Percentiles rank a stretch among this genome's conserved stretches.
These are phyloP conservation scores for mouse (Mus musculus) DNA, from an alignment of 2,113 vertebrate genomes.

Conservation along the genomic window GRCm39 chr12:90940001-90940500, in stretches of 20 bases:
- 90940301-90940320: neutral
- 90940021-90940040: neutral
- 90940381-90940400: constrained; percentile 64
- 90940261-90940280: neutral
- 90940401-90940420: constrained; percentile 54
- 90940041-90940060: neutral
- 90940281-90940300: neutral
- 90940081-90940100: neutral
- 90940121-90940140: constrained; percentile 52
- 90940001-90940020: no score
- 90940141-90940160: constrained; percentile 47
- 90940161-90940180: constrained; percentile 24
- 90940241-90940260: constrained; percentile 13
- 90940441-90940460: constrained; percentile 20
- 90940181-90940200: constrained; percentile 14
- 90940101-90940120: neutral
- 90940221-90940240: constrained; percentile 2
- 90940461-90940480: neutral
- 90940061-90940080: neutral
- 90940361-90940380: constrained; percentile 37
- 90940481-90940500: neutral
- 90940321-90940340: neutral
- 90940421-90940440: constrained; percentile 20
- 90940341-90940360: neutral
- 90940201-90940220: neutral